Evolutionary conservation across 2,113 vertebrate genomes (phyloP).

Genomic region (Callionymus lyra): DNA sequence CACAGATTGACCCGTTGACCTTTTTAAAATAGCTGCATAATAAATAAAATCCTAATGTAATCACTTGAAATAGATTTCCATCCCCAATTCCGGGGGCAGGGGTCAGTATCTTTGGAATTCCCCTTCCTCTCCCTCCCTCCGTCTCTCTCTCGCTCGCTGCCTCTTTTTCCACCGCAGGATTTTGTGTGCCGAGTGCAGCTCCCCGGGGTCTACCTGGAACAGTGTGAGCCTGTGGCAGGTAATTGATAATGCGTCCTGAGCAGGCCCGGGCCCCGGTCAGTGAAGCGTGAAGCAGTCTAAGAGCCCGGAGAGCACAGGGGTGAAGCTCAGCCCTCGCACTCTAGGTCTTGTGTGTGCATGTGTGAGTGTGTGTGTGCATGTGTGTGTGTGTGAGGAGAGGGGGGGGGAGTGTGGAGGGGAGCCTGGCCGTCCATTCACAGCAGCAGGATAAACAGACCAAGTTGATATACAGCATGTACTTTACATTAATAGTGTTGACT

Average conservation of each 20-base stretch:
- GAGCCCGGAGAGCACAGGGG: conserved; percentile 51
- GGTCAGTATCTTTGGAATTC: too few relatives aligned
- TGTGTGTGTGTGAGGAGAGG: conserved; percentile 6
- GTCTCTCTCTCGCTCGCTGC: too few relatives aligned
- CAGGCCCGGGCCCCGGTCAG: conserved; percentile 47
- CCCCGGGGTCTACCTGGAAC: conserved; percentile 54
- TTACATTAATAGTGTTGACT: too few relatives aligned
- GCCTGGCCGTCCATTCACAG: conserved; percentile 26
- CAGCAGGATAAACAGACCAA: conserved; percentile 23
- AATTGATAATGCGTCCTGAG: conserved; percentile 64
- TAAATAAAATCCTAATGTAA: too few relatives aligned
- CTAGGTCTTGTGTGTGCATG: conserved; percentile 23
- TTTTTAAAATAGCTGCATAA: too few relatives aligned
- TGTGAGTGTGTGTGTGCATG: conserved; percentile 12
- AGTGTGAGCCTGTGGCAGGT: conserved; percentile 55
- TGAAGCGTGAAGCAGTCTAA: conserved; percentile 56
- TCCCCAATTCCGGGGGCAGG: too few relatives aligned
- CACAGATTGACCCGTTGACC: too few relatives aligned
- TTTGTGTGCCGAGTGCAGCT: conserved; percentile 40
- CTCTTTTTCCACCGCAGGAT: conserved; percentile 29
- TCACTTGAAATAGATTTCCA: too few relatives aligned
- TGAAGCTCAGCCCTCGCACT: conserved; percentile 46
- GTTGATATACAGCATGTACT: too few relatives aligned
- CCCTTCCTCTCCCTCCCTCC: too few relatives aligned
- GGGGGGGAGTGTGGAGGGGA: conserved; percentile 21